A percentile compares a stretch with the other conserved stretches of the same genome.
Conservation (phyloP, 2,888 invertebrate genomes). For the Pammene fasciana region DNA sequence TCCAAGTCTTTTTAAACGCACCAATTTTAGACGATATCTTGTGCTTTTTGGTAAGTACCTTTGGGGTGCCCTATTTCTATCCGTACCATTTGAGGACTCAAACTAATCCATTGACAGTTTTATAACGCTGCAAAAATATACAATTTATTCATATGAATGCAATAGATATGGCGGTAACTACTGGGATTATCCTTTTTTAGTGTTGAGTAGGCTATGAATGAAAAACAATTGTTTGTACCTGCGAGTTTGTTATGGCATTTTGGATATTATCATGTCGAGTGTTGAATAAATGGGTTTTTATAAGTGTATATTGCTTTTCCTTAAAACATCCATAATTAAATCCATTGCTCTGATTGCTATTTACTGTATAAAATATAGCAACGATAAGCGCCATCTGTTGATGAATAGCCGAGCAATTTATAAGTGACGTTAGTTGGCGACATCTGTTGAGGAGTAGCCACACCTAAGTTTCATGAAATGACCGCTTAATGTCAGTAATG, state of each 20-base stretch:
- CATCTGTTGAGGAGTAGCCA: neutral
- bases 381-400: constrained; percentile 1
- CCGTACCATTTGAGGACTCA: too few relatives aligned
- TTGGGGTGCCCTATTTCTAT: too few relatives aligned
- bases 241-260: constrained; percentile 67
- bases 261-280: constrained; percentile 68
- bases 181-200: neutral
- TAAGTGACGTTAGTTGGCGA: neutral
- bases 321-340: too few relatives aligned
- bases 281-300: constrained; percentile 75
- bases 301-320: constrained; percentile 51
- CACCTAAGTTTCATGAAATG: neutral
- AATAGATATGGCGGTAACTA: too few relatives aligned
- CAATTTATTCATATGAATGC: too few relatives aligned
- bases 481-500: neutral
- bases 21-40: too few relatives aligned
- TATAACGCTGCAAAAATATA: too few relatives aligned
- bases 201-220: constrained; percentile 46
- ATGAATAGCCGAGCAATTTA: neutral
- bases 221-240: constrained; percentile 65
- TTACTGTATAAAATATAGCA: too few relatives aligned
- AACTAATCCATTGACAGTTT: too few relatives aligned
- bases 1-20: neutral
- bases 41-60: too few relatives aligned
- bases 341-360: too few relatives aligned